Conservation (phyloP, 1,140 invertebrate genomes). For the Battus philenor region DNA sequence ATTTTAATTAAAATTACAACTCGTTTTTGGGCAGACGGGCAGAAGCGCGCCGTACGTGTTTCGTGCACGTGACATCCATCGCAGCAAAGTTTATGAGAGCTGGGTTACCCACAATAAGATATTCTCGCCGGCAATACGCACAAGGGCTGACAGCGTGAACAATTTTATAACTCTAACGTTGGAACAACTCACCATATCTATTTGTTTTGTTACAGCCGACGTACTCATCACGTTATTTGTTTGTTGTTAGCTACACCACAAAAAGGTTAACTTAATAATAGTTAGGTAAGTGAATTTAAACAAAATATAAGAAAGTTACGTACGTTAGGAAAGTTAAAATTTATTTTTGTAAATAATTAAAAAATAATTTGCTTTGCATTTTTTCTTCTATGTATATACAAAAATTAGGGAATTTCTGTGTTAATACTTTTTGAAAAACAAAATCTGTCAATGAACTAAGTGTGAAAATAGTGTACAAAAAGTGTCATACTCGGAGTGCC, state of each 20-base stretch:
- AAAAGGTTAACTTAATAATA: conserved; percentile 10
- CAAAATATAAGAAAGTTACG: too few relatives aligned
- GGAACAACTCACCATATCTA: conserved; percentile 4
- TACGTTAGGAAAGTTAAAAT: too few relatives aligned
- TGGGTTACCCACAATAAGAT: conserved; percentile 16
- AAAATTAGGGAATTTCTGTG: too few relatives aligned
- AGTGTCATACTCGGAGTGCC: too few relatives aligned
- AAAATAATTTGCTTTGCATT: too few relatives aligned
- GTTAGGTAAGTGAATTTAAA: too few relatives aligned
- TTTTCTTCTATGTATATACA: too few relatives aligned
- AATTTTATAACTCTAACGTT: conserved; percentile 21
- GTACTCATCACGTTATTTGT: conserved; percentile 14
- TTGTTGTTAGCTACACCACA: not conserved
- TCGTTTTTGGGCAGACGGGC: conserved; percentile 42
- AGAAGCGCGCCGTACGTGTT: conserved; percentile 37
- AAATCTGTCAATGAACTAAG: too few relatives aligned
- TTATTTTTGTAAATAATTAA: too few relatives aligned
- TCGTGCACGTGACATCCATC: conserved; percentile 51
- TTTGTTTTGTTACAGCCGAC: conserved; percentile 1
- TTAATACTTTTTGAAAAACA: too few relatives aligned
- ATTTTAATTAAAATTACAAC: conserved; percentile 66
- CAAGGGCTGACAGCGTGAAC: conserved; percentile 19
- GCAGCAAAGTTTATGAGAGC: conserved; percentile 40
- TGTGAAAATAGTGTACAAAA: too few relatives aligned
- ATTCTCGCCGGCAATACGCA: conserved; percentile 14